A percentile compares a stretch with the other conserved stretches of the same genome.
These are phyloP conservation scores for Heliconius erato DNA, from an alignment of 2,888 invertebrate species.

Conservation along the genomic window DNA sequence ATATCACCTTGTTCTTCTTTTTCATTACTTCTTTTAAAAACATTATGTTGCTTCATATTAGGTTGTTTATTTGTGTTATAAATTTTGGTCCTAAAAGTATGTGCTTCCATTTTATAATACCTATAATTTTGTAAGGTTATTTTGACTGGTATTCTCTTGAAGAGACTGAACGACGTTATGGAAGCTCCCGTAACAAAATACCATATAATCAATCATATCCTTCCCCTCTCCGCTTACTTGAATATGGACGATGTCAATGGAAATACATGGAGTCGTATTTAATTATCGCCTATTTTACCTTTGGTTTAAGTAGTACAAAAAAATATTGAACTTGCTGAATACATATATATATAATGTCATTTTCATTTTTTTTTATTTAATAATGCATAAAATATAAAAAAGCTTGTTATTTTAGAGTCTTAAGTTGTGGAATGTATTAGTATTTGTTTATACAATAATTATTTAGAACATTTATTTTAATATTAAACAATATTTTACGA, in stretches of 20 bases:
- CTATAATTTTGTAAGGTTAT: conserved; percentile 34
- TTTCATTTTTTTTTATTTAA: neutral
- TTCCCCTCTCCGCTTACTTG: conserved; percentile 73
- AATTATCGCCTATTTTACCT: neutral
- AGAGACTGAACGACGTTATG: conserved; percentile 57
- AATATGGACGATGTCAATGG: conserved; percentile 73
- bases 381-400: neutral
- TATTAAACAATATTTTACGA: neutral
- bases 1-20: conserved; percentile 47
- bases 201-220: conserved; percentile 81
- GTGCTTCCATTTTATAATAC: conserved; percentile 54
- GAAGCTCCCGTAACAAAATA: conserved; percentile 73
- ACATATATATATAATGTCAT: neutral
- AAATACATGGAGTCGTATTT: conserved; percentile 62
- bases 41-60: conserved; percentile 46
- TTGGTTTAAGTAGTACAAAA: neutral
- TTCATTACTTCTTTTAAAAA: conserved; percentile 50
- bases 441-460: neutral
- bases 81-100: conserved; percentile 60
- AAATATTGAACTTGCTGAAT: too few species aligned
- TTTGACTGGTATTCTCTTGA: conserved; percentile 45
- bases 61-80: conserved; percentile 65
- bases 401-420: neutral
- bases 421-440: neutral
- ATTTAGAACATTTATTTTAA: neutral